Percentiles rank a stretch among this genome's conserved stretches.
These are phyloP conservation scores for Eretmocerus hayati DNA, from an alignment of 2,888 invertebrate genomes.

Conservation along the genomic window DNA sequence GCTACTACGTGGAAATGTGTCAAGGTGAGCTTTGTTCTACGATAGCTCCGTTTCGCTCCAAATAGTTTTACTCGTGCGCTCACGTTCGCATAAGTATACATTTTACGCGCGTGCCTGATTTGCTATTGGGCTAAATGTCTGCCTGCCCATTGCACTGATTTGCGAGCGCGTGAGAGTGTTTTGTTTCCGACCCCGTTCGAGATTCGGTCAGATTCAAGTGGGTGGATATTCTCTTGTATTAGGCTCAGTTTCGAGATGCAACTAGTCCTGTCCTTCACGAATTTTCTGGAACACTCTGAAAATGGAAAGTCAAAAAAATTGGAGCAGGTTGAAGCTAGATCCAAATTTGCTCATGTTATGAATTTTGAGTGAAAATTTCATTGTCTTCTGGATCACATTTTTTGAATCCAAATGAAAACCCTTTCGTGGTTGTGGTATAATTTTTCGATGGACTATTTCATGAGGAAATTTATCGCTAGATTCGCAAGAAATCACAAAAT, in stretches of 20 bases:
- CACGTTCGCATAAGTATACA: neutral
- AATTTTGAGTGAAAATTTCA: too few species aligned
- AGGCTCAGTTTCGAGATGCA: neutral
- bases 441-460: too few species aligned
- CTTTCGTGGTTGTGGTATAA: too few species aligned
- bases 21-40: conserved; percentile 21
- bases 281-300: neutral
- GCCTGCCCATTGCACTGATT: neutral
- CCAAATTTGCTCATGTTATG: too few species aligned
- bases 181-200: conserved; percentile 4
- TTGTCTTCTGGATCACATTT: too few species aligned
- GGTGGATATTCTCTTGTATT: neutral
- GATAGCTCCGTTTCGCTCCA: conserved; percentile 22
- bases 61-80: conserved; percentile 10
- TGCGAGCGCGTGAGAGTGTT: neutral
- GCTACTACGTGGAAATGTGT: conserved; percentile 8
- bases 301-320: too few species aligned
- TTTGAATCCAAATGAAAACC: too few species aligned
- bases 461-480: too few species aligned
- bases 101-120: conserved; percentile 9
- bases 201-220: neutral
- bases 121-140: neutral
- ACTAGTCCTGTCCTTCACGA: neutral
- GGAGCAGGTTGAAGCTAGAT: too few species aligned
- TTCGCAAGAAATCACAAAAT: too few species aligned